A percentile compares a stretch with the other conserved stretches of the same genome.
Evolutionary conservation across 2,797 vertebrate species (phyloP).

Genomic region (Leuciscus waleckii): DNA sequence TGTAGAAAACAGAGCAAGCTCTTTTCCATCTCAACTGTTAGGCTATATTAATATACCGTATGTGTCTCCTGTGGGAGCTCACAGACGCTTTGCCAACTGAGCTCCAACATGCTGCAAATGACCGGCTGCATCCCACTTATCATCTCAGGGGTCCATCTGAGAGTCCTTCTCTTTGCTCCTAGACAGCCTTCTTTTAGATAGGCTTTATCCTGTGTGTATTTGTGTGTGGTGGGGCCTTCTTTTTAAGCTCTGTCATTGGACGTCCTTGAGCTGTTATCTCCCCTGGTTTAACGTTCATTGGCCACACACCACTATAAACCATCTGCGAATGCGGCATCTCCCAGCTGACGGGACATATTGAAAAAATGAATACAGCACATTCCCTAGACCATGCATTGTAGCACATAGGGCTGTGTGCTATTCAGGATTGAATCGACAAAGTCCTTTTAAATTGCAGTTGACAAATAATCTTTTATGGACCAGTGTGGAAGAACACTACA

Average conservation of each 20-base stretch:
- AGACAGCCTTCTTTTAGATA: conserved; percentile 23
- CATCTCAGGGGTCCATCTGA: conserved; percentile 31
- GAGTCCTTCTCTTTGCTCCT: conserved; percentile 49
- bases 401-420: neutral
- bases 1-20: conserved; percentile 67
- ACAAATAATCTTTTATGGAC: neutral
- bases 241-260: conserved; percentile 48
- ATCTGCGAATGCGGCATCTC: neutral
- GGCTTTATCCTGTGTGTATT: conserved; percentile 24
- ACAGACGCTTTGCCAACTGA: conserved; percentile 47
- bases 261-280: conserved; percentile 44
- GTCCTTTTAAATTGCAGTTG: neutral
- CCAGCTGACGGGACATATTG: conserved; percentile 4
- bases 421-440: neutral
- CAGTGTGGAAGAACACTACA: neutral
- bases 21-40: conserved; percentile 65
- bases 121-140: conserved; percentile 48
- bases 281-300: conserved; percentile 22
- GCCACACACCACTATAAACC: conserved; percentile 26
- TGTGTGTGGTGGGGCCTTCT: conserved; percentile 9
- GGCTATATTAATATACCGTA: conserved; percentile 64
- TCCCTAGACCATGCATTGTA: conserved; percentile 7
- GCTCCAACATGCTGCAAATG: conserved; percentile 57
- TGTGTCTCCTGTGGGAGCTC: conserved; percentile 44
- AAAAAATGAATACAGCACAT: conserved; percentile 7